Percentiles rank a stretch among this genome's conserved stretches.
Conservation (phyloP, 2,797 vertebrate species). For the Nasua narica region DNA sequence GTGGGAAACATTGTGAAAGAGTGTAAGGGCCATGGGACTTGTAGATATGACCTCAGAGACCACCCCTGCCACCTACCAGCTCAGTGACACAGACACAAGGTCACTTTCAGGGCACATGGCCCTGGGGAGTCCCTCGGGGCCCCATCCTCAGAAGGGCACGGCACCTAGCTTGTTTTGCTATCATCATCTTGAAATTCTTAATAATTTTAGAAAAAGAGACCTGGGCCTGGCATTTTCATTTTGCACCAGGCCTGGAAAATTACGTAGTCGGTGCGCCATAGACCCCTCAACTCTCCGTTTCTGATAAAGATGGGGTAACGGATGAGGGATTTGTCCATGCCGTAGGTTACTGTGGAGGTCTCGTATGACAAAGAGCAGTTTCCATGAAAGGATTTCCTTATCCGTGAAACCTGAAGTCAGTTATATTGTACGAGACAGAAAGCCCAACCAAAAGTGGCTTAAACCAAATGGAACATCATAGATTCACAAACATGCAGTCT, state of each 20-base stretch:
- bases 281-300: not conserved
- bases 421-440: not conserved
- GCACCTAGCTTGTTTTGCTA: not conserved
- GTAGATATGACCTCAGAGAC: not conserved
- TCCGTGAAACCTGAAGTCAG: not conserved
- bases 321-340: not conserved
- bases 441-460: not conserved
- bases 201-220: not conserved
- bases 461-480: not conserved
- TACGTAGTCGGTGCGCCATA: not conserved
- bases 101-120: fast-evolving
- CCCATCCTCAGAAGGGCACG: not conserved
- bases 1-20: not conserved
- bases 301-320: not conserved
- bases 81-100: not conserved
- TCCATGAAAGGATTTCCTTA: not conserved
- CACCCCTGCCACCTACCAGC: not conserved
- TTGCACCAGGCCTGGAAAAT: not conserved
- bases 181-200: not conserved
- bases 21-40: not conserved
- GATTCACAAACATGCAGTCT: not conserved
- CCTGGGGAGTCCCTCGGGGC: not conserved
- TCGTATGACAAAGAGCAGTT: not conserved
- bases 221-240: not conserved
- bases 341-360: not conserved